Conservation (phyloP, 2,113 vertebrate genomes). For the Prochilodus magdalenae region DNA sequence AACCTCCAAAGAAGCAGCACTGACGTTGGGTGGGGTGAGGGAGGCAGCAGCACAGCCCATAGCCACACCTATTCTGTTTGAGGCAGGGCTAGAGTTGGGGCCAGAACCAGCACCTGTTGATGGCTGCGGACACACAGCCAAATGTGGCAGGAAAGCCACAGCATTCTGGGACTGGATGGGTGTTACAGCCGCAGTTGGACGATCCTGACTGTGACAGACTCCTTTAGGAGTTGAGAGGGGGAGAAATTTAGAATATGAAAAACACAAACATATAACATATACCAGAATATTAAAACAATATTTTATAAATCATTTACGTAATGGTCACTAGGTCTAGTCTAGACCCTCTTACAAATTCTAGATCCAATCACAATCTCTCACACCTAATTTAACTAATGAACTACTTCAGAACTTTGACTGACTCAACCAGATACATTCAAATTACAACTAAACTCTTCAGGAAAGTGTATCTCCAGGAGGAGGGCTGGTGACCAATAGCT, state of each 20-base stretch:
- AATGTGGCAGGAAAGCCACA: constrained; percentile 77
- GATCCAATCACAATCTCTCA: too few species aligned
- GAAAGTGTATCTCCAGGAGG: too few species aligned
- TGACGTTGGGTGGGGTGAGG: constrained; percentile 80
- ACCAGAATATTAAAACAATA: too few species aligned
- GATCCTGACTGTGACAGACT: constrained; percentile 88
- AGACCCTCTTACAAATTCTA: too few species aligned
- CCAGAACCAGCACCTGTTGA: constrained; percentile 42
- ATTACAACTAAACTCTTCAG: too few species aligned
- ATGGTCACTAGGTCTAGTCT: too few species aligned
- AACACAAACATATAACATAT: background rate
- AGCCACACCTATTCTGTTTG: constrained; percentile 73
- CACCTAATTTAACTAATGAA: too few species aligned
- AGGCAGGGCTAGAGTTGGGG: constrained; percentile 67
- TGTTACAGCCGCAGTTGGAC: constrained; percentile 88
- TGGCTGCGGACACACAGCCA: constrained; percentile 77
- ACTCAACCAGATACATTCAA: too few species aligned
- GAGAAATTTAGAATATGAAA: background rate
- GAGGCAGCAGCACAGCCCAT: constrained; percentile 85
- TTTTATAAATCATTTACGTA: too few species aligned
- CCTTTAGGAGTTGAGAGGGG: constrained; percentile 66
- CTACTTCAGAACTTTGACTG: too few species aligned
- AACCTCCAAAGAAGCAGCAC: constrained; percentile 81
- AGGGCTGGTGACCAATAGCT: too few species aligned
- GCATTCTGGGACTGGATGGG: constrained; percentile 88